Conservation (phyloP, 2,888 invertebrate species). For the Petrolisthes cinctipes region DNA sequence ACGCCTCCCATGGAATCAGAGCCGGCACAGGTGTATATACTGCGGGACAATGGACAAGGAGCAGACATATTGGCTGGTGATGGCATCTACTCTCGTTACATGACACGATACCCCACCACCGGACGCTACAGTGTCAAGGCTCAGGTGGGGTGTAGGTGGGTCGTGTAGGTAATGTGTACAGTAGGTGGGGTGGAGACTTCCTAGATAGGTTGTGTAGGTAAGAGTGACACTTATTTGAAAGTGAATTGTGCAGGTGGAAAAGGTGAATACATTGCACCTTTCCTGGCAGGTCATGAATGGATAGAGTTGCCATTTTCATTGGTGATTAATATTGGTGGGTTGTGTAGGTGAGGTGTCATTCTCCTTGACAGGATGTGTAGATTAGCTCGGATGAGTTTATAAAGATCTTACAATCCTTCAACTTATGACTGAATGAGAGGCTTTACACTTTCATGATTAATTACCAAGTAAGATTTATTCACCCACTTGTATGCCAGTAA, state of each 20-base stretch:
- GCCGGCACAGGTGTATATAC: slow-evolving; percentile 17
- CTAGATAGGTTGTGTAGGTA: neutral
- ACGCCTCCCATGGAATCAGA: slow-evolving; percentile 43
- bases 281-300: neutral
- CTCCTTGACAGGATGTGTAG: too few species aligned
- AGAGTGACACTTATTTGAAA: neutral
- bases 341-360: neutral
- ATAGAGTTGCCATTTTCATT: neutral
- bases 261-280: neutral
- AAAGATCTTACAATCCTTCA: too few species aligned
- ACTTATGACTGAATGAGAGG: too few species aligned
- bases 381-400: too few species aligned
- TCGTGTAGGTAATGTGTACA: neutral
- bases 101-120: slow-evolving; percentile 66
- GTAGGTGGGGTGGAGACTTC: neutral
- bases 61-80: slow-evolving; percentile 77
- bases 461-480: neutral
- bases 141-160: slow-evolving; percentile 31
- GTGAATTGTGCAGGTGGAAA: neutral
- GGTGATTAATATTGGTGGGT: neutral
- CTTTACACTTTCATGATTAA: too few species aligned
- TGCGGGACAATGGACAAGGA: slow-evolving; percentile 49
- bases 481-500: neutral
- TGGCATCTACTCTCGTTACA: slow-evolving; percentile 78
- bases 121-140: slow-evolving; percentile 56